These are phyloP conservation scores for Luscinia megarhynchos DNA, from an alignment of 2,797 vertebrate genomes.

Conservation along the genomic window DNA sequence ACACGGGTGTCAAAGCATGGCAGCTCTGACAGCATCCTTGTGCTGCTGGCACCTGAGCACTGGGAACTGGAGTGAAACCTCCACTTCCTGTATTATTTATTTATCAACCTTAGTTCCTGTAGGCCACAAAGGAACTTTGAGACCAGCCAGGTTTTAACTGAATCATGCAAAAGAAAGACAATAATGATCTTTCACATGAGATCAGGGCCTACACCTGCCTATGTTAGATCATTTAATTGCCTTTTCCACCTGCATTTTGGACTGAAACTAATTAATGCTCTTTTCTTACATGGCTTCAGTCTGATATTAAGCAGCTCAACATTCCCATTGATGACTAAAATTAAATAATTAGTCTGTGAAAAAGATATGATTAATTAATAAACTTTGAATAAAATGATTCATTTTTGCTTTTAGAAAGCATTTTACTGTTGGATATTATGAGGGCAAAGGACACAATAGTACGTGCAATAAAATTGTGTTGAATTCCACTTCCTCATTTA, in stretches of 20 bases:
- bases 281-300: constrained; percentile 67
- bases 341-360: constrained; percentile 72
- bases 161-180: neutral
- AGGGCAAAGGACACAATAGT: constrained; percentile 38
- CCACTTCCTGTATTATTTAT: neutral
- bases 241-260: constrained; percentile 33
- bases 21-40: neutral
- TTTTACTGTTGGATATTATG: constrained; percentile 50
- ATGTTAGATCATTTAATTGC: constrained; percentile 40
- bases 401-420: constrained; percentile 63
- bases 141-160: neutral
- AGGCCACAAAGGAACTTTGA: neutral
- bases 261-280: constrained; percentile 58
- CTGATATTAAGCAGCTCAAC: constrained; percentile 62
- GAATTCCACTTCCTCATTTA: constrained; percentile 67
- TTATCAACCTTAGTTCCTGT: neutral
- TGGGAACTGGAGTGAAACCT: neutral
- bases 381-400: constrained; percentile 72
- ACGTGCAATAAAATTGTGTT: constrained; percentile 69
- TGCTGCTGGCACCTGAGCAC: neutral
- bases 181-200: constrained; percentile 38
- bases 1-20: neutral
- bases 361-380: constrained; percentile 78
- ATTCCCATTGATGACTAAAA: constrained; percentile 64
- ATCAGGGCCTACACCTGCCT: constrained; percentile 24